A percentile compares a stretch with the other conserved stretches of the same genome.
These are phyloP conservation scores for Cnemophilus loriae DNA, from an alignment of 2,113 vertebrate genomes.

Conservation along the genomic window DNA sequence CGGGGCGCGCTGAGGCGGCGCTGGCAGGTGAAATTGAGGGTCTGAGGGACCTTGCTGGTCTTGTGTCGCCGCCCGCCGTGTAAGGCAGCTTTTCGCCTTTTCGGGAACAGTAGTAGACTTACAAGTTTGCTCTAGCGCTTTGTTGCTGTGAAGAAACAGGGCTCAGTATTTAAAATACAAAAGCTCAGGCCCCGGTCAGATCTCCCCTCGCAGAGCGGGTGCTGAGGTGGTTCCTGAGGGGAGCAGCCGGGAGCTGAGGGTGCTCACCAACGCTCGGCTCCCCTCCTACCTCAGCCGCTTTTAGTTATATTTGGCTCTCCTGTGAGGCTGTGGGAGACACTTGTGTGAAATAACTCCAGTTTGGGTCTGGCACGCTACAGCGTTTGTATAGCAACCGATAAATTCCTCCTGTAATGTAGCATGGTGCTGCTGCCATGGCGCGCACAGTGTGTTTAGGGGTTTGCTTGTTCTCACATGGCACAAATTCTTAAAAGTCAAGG, in stretches of 20 bases:
- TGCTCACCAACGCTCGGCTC: accelerated
- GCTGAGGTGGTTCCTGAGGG: neutral
- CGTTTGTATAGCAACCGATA: neutral
- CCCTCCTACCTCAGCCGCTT: neutral
- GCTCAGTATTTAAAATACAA: neutral
- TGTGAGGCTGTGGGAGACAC: accelerated
- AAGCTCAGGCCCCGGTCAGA: accelerated
- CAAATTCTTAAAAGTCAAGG: neutral
- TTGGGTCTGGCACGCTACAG: accelerated
- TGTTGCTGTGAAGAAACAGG: neutral
- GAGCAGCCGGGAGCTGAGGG: neutral
- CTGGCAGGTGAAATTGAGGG: accelerated
- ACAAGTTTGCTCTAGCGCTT: accelerated
- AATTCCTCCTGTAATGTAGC: neutral
- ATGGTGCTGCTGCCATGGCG: neutral
- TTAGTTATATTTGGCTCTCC: neutral
- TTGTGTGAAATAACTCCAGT: neutral
- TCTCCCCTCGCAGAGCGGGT: accelerated
- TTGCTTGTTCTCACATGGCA: neutral
- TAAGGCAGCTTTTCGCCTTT: accelerated
- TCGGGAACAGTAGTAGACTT: accelerated
- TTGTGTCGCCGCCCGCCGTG: accelerated
- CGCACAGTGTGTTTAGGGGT: accelerated
- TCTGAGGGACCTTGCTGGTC: accelerated
- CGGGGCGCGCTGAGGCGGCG: accelerated